Conservation (phyloP, 2,888 invertebrate species). For the Podotricha telesiphe region DNA sequence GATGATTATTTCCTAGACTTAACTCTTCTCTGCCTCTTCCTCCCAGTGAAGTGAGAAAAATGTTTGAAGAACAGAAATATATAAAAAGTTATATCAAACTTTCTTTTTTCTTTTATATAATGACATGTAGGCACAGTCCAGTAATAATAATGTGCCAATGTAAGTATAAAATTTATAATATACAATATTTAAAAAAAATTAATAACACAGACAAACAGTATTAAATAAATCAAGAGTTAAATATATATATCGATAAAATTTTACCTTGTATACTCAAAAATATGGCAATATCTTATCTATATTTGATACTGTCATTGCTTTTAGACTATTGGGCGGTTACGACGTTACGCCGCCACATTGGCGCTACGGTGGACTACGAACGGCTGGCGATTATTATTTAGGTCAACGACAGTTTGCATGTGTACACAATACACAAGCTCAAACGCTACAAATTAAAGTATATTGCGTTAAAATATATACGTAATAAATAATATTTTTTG, state of each 20-base stretch:
- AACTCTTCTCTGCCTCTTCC: too few relatives aligned
- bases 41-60: too few relatives aligned
- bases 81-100: too few relatives aligned
- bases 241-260: constrained; percentile 8
- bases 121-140: too few relatives aligned
- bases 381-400: constrained; percentile 45
- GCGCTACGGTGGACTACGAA: constrained; percentile 51
- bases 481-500: not conserved
- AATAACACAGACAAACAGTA: not conserved
- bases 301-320: constrained; percentile 20
- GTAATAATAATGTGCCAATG: too few relatives aligned
- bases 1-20: too few relatives aligned
- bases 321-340: constrained; percentile 40
- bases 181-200: too few relatives aligned
- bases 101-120: too few relatives aligned
- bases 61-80: too few relatives aligned
- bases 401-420: constrained; percentile 49
- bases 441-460: constrained; percentile 10
- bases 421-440: constrained; percentile 23
- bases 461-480: not conserved
- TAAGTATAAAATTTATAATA: too few relatives aligned
- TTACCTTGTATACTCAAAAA: constrained; percentile 13
- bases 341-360: constrained; percentile 51
- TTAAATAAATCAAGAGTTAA: not conserved
- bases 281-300: constrained; percentile 28